Evolutionary conservation across 1,140 invertebrate genomes (phyloP).

Genomic region (Aradophagus sp.): DNA sequence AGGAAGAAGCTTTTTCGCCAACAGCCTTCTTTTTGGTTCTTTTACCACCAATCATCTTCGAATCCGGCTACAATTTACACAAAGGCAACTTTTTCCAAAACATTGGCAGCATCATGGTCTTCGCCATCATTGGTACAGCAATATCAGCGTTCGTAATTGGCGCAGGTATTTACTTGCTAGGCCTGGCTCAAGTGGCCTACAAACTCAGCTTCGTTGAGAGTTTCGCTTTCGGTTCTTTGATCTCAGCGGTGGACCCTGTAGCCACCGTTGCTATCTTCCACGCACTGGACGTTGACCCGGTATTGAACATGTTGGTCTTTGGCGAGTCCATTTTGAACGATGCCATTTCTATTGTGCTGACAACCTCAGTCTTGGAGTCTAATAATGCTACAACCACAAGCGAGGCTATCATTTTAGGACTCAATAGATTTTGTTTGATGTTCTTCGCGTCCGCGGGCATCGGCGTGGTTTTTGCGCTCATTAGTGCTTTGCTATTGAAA

Average conservation of each 20-base stretch:
- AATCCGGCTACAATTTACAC: conserved; percentile 98
- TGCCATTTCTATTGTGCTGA: conserved; percentile 97
- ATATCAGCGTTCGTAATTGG: conserved; percentile 97
- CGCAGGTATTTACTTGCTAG: conserved; percentile 94
- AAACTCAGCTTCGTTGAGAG: conserved; percentile 95
- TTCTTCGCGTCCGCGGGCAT: conserved; percentile 99
- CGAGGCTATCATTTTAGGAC: conserved; percentile 90
- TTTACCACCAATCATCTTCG: conserved; percentile 98
- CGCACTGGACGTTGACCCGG: conserved; percentile 94
- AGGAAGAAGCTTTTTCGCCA: conserved; percentile 97
- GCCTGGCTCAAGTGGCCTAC: conserved; percentile 92
- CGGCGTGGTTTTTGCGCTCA: conserved; percentile 95
- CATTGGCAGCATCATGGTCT: conserved; percentile 94
- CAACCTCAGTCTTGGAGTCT: conserved; percentile 88
- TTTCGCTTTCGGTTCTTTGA: conserved; percentile 98
- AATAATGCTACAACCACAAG: conserved; percentile 82
- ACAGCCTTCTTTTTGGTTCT: conserved; percentile 98
- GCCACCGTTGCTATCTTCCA: conserved; percentile 99
- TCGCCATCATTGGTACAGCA: conserved; percentile 96
- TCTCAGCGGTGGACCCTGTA: conserved; percentile 99
- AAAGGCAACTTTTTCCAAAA: conserved; percentile 99
- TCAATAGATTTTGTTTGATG: conserved; percentile 96
- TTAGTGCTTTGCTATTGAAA: conserved; percentile 95
- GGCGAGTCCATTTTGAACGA: conserved; percentile 99
- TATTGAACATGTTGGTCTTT: conserved; percentile 99